phyloP scores from a whole-genome alignment of 2,888 invertebrate species.

The Carcina quercana region DNA sequence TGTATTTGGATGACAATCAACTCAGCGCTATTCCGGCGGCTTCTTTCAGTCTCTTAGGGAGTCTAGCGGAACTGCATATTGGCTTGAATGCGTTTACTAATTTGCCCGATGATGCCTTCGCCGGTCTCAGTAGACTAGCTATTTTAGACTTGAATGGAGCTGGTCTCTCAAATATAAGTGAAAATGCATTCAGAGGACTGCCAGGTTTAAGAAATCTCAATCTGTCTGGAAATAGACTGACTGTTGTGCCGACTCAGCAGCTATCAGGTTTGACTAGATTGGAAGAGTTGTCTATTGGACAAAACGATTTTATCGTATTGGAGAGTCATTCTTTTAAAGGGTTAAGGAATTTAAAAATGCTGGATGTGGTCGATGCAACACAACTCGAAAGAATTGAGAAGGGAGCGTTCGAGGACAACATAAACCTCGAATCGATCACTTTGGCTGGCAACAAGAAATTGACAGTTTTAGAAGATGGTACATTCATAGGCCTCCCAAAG shows the following conservation, averaged over 20 bases:
- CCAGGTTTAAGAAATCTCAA: slow-evolving; percentile 84
- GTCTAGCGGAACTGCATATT: slow-evolving; percentile 88
- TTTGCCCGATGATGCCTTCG: slow-evolving; percentile 85
- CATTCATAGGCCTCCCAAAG: slow-evolving; percentile 85
- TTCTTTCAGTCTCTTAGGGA: slow-evolving; percentile 81
- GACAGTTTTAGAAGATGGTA: slow-evolving; percentile 81
- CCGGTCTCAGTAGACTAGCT: slow-evolving; percentile 82
- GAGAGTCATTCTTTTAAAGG: slow-evolving; percentile 85
- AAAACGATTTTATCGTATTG: slow-evolving; percentile 84
- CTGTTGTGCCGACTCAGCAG: slow-evolving; percentile 83
- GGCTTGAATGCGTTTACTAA: slow-evolving; percentile 87
- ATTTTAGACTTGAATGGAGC: slow-evolving; percentile 88
- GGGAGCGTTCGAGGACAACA: slow-evolving; percentile 86
- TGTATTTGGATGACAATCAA: slow-evolving; percentile 90
- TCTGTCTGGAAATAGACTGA: slow-evolving; percentile 86
- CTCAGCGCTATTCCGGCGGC: slow-evolving; percentile 84
- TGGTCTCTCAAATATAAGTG: slow-evolving; percentile 85
- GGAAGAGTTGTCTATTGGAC: slow-evolving; percentile 87
- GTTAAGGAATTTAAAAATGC: slow-evolving; percentile 81
- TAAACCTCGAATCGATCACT: slow-evolving; percentile 85
- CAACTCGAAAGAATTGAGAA: slow-evolving; percentile 82
- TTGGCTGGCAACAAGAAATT: slow-evolving; percentile 86
- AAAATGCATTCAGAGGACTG: slow-evolving; percentile 83
- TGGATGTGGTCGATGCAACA: slow-evolving; percentile 87
- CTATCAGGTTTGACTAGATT: slow-evolving; percentile 80